These are phyloP conservation scores for Epinephelus malabaricus DNA, from an alignment of 2,797 vertebrate species.

Conservation along the genomic window DNA sequence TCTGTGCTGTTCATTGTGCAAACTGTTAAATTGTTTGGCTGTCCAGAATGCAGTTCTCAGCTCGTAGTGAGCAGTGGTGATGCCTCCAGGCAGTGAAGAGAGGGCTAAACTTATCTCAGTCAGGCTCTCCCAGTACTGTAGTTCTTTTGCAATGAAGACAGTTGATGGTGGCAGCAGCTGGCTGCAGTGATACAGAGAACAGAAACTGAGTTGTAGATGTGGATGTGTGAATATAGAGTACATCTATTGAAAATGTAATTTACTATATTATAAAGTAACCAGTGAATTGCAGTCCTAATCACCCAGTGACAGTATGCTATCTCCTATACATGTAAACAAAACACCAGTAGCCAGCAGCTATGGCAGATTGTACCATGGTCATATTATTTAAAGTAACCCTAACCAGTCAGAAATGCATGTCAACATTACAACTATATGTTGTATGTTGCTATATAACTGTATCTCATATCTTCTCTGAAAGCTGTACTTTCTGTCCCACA, in stretches of 20 bases:
- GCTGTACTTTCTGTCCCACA: not conserved
- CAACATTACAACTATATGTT: not conserved
- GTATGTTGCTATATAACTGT: no score
- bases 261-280: not conserved
- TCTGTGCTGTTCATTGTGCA: constrained; percentile 31
- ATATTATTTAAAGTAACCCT: not conserved
- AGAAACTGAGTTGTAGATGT: not conserved
- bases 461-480: not conserved
- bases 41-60: not conserved
- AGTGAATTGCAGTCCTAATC: not conserved
- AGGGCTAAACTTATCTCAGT: constrained; percentile 42
- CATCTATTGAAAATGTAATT: constrained; percentile 10
- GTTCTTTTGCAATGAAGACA: constrained; percentile 29
- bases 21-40: constrained; percentile 43
- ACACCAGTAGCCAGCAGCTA: constrained; percentile 3
- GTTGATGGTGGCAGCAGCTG: constrained; percentile 41
- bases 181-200: constrained; percentile 29
- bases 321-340: constrained; percentile 3
- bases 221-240: not conserved
- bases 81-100: constrained; percentile 40
- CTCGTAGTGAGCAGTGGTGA: constrained; percentile 14
- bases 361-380: no score
- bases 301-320: not conserved
- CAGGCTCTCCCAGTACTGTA: constrained; percentile 18
- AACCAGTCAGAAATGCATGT: not conserved